phyloP scores from a whole-genome alignment of 2,888 invertebrate genomes.

The Lasioglossum pauxillum region DNA sequence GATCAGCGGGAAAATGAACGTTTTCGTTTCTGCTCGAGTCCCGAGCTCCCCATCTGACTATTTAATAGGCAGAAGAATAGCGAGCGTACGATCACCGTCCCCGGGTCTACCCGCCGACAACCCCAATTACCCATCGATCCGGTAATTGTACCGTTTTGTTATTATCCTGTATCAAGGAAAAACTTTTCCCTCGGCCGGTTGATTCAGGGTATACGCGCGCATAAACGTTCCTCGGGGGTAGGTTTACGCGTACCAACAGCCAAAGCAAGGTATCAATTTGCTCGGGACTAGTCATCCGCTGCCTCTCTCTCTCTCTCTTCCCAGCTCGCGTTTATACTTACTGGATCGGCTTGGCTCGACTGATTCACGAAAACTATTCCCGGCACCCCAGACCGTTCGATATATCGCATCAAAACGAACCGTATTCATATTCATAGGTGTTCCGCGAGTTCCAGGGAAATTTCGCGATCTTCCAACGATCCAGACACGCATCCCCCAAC shows the following conservation, averaged over 20 bases:
- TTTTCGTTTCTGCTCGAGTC: conserved; percentile 19
- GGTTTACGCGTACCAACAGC: conserved; percentile 3
- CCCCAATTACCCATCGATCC: conserved; percentile 52
- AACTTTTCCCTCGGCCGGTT: conserved; percentile 35
- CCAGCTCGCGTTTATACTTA: conserved; percentile 33
- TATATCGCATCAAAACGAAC: conserved; percentile 26
- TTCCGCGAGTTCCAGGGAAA: conserved; percentile 44
- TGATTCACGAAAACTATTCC: conserved; percentile 41
- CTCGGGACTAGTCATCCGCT: conserved; percentile 45
- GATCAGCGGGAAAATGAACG: conserved; percentile 21
- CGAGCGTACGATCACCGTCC: neutral
- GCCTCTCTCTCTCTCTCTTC: conserved; percentile 5
- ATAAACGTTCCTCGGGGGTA: conserved; percentile 22
- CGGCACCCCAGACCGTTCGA: neutral
- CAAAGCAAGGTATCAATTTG: conserved; percentile 51
- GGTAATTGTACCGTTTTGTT: conserved; percentile 48
- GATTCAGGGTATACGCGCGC: conserved; percentile 22
- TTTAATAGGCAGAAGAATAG: neutral
- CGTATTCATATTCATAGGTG: conserved; percentile 54
- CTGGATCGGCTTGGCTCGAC: conserved; percentile 26
- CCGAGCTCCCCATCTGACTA: conserved; percentile 4
- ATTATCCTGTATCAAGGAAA: conserved; percentile 38
- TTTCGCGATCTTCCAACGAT: conserved; percentile 54
- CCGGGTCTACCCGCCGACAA: conserved; percentile 19
- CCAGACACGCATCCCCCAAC: conserved; percentile 16